These are phyloP conservation scores for Desmophyllum pertusum DNA, from an alignment of 92 coral and sea anemone genomes.

Conservation along the genomic window DNA sequence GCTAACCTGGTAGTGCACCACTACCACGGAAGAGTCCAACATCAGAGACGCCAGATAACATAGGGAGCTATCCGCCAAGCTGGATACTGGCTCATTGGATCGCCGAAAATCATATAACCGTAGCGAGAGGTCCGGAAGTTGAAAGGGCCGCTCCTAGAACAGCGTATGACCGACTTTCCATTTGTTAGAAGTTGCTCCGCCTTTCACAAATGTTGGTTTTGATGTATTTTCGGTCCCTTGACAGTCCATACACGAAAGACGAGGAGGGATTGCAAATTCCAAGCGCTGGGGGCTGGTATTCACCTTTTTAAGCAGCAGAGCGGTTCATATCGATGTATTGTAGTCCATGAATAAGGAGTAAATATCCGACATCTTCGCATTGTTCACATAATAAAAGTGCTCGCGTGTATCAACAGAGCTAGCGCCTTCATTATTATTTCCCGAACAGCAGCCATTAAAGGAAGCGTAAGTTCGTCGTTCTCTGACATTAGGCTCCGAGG, in stretches of 20 bases:
- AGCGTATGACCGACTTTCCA: constrained; percentile 39
- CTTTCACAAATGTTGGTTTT: constrained; percentile 42
- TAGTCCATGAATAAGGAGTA: constrained; percentile 45
- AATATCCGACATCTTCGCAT: no score
- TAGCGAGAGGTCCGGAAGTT: constrained; percentile 22
- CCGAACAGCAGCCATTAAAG: no score
- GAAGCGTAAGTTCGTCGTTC: no score
- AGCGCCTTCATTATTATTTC: no score
- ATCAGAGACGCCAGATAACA: no score
- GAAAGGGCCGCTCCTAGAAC: constrained; percentile 8
- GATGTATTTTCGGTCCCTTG: constrained; percentile 44
- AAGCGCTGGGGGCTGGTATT: constrained; percentile 40
- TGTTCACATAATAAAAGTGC: no score
- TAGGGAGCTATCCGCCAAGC: no score
- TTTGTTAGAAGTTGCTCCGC: constrained; percentile 23
- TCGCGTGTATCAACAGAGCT: no score
- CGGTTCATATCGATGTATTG: constrained; percentile 34
- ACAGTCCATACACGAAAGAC: constrained; percentile 9
- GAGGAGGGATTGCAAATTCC: constrained; percentile 4
- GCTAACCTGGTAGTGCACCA: no score
- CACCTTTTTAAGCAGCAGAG: constrained; percentile 39
- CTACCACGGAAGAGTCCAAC: no score
- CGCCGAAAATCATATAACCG: constrained; percentile 8
- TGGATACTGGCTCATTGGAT: no score
- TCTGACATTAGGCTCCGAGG: no score